These are phyloP conservation scores for Synodontis membranacea DNA, from an alignment of 2,113 vertebrate genomes.

Conservation along the genomic window DNA sequence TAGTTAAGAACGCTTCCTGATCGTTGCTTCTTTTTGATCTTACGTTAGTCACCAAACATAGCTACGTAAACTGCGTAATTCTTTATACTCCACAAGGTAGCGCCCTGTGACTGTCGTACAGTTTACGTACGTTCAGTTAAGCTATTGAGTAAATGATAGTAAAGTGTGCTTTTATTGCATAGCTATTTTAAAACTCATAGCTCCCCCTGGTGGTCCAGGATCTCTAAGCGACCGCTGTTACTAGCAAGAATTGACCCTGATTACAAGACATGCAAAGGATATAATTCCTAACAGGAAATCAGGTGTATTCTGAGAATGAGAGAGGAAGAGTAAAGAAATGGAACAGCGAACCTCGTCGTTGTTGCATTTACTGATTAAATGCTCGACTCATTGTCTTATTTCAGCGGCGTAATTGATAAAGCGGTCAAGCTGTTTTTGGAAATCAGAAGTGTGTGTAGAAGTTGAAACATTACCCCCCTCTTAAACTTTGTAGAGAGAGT, in stretches of 20 bases:
- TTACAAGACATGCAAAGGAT: conserved; percentile 18
- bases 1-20: neutral
- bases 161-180: neutral
- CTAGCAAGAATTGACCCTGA: neutral
- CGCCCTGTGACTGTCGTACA: neutral
- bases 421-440: conserved; percentile 4
- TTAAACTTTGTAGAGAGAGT: conserved; percentile 34
- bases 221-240: neutral
- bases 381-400: conserved; percentile 6
- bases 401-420: conserved; percentile 9
- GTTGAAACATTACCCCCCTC: conserved; percentile 31
- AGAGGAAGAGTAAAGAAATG: conserved; percentile 43
- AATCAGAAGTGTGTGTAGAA: conserved; percentile 32
- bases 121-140: neutral
- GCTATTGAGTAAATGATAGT: neutral
- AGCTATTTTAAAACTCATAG: neutral
- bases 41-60: neutral
- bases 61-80: neutral
- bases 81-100: neutral
- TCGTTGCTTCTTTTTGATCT: neutral
- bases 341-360: neutral
- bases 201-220: neutral
- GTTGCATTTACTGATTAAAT: conserved; percentile 40
- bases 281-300: conserved; percentile 22
- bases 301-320: conserved; percentile 16